These are phyloP conservation scores for Malurus melanocephalus DNA, from an alignment of 2,113 vertebrate species.

Conservation along the genomic window DNA sequence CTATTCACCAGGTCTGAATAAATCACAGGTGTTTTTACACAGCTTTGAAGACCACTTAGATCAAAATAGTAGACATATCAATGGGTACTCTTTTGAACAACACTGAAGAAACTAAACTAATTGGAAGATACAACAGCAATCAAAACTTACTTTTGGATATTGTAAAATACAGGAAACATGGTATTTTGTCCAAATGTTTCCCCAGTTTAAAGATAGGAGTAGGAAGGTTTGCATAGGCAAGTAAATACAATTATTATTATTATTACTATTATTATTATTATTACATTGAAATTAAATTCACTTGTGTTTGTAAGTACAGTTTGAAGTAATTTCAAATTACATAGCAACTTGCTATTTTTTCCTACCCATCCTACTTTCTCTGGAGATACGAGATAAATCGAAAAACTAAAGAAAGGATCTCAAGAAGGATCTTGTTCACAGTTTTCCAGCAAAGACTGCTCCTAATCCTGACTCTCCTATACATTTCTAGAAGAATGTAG, in stretches of 20 bases:
- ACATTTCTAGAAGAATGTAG: not conserved
- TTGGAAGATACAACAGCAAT: not conserved
- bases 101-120: not conserved
- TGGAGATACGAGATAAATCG: not conserved
- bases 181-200: not conserved
- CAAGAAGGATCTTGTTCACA: not conserved
- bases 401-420: not conserved
- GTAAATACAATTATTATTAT: not conserved
- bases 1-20: not conserved
- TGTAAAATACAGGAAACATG: not conserved
- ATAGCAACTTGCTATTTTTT: not conserved
- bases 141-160: not conserved
- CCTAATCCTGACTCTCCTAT: not conserved
- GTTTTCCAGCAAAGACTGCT: not conserved
- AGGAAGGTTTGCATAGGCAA: not conserved
- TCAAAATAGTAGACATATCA: not conserved
- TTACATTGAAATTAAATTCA: not conserved
- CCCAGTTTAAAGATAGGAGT: not conserved
- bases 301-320: not conserved
- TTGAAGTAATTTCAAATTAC: not conserved
- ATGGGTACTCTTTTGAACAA: not conserved
- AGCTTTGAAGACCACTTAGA: not conserved
- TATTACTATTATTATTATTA: not conserved
- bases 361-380: not conserved
- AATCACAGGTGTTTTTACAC: not conserved